These are phyloP conservation scores for Carpatolechia fugitivella DNA, from an alignment of 2,888 invertebrate species.

Conservation along the genomic window DNA sequence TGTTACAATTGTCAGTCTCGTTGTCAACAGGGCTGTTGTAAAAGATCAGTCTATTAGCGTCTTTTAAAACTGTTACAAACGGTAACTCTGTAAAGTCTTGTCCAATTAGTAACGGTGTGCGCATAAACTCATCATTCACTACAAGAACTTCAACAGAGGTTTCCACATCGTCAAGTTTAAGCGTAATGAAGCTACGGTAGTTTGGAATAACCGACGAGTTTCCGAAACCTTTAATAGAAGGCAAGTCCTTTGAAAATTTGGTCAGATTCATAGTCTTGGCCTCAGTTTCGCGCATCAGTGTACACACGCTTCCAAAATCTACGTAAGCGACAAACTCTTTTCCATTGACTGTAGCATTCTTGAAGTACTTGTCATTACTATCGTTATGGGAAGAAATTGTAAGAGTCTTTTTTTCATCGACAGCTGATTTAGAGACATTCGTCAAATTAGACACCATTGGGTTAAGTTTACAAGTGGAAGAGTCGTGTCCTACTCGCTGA, in stretches of 20 bases:
- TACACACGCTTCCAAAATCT: slow-evolving; percentile 23
- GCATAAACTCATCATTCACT: slow-evolving; percentile 13
- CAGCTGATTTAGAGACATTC: neutral
- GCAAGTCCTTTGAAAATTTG: slow-evolving; percentile 5
- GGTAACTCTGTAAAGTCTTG: slow-evolving; percentile 19
- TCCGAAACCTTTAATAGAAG: slow-evolving; percentile 22
- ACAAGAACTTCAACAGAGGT: slow-evolving; percentile 10
- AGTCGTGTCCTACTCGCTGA: slow-evolving; percentile 11
- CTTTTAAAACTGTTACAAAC: slow-evolving; percentile 14
- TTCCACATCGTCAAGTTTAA: slow-evolving; percentile 17
- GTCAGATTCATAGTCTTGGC: neutral
- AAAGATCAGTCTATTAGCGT: slow-evolving; percentile 16
- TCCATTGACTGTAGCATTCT: neutral
- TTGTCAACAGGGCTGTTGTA: slow-evolving; percentile 17
- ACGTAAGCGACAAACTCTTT: slow-evolving; percentile 11
- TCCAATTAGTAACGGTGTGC: slow-evolving; percentile 10
- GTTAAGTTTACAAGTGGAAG: slow-evolving; percentile 1
- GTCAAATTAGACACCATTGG: neutral
- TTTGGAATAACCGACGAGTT: slow-evolving; percentile 11
- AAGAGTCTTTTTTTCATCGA: neutral
- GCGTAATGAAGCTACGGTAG: neutral
- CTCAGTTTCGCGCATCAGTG: slow-evolving; percentile 2
- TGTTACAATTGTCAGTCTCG: neutral
- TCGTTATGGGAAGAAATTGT: neutral
- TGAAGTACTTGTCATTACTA: neutral